Evolutionary conservation across 2,888 invertebrate genomes (phyloP).

Genomic region (Acronicta alni): DNA sequence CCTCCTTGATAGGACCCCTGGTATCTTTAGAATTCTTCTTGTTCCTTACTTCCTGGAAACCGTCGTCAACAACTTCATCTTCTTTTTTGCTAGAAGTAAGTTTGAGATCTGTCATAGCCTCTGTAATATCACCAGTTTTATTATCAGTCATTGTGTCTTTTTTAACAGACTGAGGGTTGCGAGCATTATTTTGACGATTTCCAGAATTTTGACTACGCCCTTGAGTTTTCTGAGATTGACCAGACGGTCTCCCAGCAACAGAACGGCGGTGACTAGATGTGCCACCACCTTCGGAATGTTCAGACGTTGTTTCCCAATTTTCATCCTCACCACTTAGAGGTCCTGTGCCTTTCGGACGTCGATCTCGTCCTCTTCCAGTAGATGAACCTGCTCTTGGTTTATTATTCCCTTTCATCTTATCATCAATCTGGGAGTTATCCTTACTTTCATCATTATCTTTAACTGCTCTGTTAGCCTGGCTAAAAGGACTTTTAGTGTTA

Average conservation of each 20-base stretch:
- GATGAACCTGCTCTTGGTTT: conserved; percentile 92
- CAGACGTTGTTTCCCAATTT: conserved; percentile 95
- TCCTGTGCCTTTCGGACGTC: conserved; percentile 77
- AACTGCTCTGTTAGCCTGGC: conserved; percentile 83
- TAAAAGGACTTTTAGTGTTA: conserved; percentile 93
- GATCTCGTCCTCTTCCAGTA: conserved; percentile 86
- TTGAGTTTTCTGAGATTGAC: conserved; percentile 72
- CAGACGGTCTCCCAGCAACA: conserved; percentile 69
- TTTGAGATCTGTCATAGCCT: conserved; percentile 82
- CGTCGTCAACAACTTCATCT: conserved; percentile 90
- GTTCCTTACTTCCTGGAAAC: conserved; percentile 95
- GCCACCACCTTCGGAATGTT: conserved; percentile 92
- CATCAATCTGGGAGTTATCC: conserved; percentile 83
- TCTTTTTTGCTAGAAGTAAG: conserved; percentile 77
- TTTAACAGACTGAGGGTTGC: conserved; percentile 72
- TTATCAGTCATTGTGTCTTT: conserved; percentile 74
- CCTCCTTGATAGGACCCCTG: conserved; percentile 78
- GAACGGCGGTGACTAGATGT: conserved; percentile 73
- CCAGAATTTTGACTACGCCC: conserved; percentile 77
- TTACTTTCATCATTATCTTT: conserved; percentile 80
- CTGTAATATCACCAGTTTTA: conserved; percentile 78
- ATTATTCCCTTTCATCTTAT: conserved; percentile 91
- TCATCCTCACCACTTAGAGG: conserved; percentile 88
- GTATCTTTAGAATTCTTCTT: conserved; percentile 93
- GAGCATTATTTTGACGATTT: conserved; percentile 75